Evolutionary conservation across 2,797 vertebrate species (phyloP).

Genomic region (Helicolenus hilgendorfi): DNA sequence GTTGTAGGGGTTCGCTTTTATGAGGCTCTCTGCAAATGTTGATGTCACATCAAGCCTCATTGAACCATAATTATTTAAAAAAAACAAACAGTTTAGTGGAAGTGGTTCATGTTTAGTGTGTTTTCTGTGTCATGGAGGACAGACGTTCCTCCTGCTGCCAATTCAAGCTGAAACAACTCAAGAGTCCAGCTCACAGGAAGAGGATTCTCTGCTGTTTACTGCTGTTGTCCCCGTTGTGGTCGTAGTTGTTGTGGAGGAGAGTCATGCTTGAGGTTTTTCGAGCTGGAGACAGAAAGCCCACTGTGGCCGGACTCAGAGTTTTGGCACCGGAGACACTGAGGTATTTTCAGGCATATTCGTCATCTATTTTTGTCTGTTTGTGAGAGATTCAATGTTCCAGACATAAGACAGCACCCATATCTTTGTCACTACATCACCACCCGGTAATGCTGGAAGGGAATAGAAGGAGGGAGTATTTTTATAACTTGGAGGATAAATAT

Average conservation of each 20-base stretch:
- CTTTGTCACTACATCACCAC: slow-evolving; percentile 42
- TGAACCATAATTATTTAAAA: slow-evolving; percentile 38
- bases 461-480: neutral
- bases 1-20: slow-evolving; percentile 1
- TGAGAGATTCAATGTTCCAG: slow-evolving; percentile 40
- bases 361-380: slow-evolving; percentile 49
- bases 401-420: slow-evolving; percentile 61
- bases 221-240: slow-evolving; percentile 29
- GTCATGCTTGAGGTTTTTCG: slow-evolving; percentile 67
- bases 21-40: slow-evolving; percentile 11
- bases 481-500: neutral
- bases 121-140: neutral
- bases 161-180: neutral
- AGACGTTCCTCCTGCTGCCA: neutral
- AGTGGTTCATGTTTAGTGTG: neutral
- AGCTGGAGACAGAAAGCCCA: slow-evolving; percentile 44
- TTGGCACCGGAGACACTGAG: slow-evolving; percentile 37
- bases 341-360: slow-evolving; percentile 45
- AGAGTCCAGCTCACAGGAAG: slow-evolving; percentile 3
- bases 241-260: slow-evolving; percentile 38
- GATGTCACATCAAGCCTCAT: slow-evolving; percentile 5
- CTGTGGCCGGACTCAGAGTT: slow-evolving; percentile 38
- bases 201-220: slow-evolving; percentile 17
- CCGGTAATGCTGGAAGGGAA: slow-evolving; percentile 7
- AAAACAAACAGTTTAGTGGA: neutral